Conservation (phyloP, 2,797 vertebrate genomes). For the Parauchenoglanis punctatus region DNA sequence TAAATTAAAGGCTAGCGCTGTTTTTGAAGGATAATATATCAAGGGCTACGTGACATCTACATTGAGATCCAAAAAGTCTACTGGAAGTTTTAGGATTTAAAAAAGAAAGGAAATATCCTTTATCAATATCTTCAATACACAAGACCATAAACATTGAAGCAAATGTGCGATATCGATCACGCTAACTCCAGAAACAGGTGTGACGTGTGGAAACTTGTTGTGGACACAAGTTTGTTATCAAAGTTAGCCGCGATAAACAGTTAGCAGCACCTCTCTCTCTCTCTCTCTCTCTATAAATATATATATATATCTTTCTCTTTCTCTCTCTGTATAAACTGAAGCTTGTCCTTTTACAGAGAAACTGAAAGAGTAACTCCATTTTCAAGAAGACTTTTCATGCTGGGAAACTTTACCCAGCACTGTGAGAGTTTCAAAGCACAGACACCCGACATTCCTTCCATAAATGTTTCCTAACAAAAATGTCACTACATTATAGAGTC, state of each 20-base stretch:
- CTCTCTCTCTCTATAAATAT: not conserved
- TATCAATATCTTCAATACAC: not conserved
- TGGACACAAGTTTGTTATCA: not conserved
- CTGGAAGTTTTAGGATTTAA: not conserved
- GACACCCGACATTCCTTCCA: not conserved
- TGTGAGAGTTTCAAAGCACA: not conserved
- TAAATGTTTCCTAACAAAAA: not conserved
- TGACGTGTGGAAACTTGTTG: not conserved
- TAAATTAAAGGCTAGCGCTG: not conserved
- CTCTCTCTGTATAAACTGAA: too few species aligned
- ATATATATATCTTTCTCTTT: too few species aligned
- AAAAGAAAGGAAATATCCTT: not conserved
- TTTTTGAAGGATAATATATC: too few species aligned
- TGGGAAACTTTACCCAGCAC: not conserved
- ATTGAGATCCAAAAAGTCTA: not conserved
- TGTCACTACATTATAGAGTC: too few species aligned
- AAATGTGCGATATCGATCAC: not conserved
- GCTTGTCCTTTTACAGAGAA: too few species aligned
- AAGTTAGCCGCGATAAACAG: not conserved
- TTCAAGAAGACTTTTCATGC: not conserved
- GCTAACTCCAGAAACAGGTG: not conserved
- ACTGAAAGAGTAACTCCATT: not conserved
- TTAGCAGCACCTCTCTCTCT: not conserved
- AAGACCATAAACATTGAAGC: not conserved
- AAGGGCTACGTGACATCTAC: not conserved